phyloP scores from a whole-genome alignment of 2,113 vertebrate species.

The Coptodon rendalli region DNA sequence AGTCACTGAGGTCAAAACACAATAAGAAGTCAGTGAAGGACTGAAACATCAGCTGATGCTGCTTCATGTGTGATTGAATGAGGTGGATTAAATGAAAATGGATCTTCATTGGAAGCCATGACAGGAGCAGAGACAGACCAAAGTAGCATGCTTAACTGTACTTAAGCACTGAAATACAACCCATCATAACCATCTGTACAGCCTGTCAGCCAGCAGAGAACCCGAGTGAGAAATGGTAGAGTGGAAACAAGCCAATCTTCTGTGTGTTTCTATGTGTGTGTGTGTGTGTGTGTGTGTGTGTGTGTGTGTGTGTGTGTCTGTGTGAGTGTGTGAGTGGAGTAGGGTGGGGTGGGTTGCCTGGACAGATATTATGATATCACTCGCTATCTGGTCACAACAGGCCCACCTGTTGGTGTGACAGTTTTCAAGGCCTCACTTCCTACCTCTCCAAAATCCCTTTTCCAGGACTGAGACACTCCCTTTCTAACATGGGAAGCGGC shows the following conservation, averaged over 20 bases:
- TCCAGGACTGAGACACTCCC: constrained; percentile 8
- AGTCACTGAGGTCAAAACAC: constrained; percentile 6
- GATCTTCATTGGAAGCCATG: constrained; percentile 5
- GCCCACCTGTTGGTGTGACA: constrained; percentile 36
- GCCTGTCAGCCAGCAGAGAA: background rate
- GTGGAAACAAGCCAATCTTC: background rate
- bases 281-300: background rate
- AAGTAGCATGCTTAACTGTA: constrained; percentile 44
- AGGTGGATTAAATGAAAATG: constrained; percentile 30
- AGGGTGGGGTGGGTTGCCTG: background rate
- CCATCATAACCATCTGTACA: background rate
- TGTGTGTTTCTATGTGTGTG: background rate
- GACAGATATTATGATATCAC: background rate
- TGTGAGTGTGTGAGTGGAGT: background rate
- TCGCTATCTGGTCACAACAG: constrained; percentile 19
- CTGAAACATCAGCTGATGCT: constrained; percentile 5
- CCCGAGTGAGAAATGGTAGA: background rate
- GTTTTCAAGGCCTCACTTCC: background rate
- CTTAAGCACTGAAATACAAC: constrained; percentile 34
- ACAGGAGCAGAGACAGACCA: background rate
- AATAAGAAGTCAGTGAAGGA: background rate
- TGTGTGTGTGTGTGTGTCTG: background rate
- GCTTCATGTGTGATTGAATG: constrained; percentile 5
- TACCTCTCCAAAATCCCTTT: constrained; percentile 29
- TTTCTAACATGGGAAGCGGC: background rate